phyloP scores from a whole-genome alignment of 2,113 vertebrate species.

The Microcebus ravelobensis region DNA sequence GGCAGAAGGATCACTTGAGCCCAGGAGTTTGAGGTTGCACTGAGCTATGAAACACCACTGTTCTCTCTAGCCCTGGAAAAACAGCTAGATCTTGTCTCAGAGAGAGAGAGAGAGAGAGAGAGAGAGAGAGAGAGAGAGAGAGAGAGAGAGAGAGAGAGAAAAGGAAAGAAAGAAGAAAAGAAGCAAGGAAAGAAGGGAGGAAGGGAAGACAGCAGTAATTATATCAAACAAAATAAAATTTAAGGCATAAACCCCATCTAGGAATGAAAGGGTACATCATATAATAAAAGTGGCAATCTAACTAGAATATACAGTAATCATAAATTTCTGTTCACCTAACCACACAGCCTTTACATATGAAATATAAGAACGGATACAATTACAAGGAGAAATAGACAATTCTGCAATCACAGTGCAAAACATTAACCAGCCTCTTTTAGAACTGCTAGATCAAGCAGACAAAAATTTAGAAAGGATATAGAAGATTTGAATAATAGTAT shows the following conservation, averaged over 20 bases:
- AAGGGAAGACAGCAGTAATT: neutral
- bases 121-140: too few species aligned
- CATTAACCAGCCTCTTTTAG: neutral
- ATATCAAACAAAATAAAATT: conserved; percentile 9
- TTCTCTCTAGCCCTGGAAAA: too few species aligned
- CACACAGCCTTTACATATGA: neutral
- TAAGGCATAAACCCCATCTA: neutral
- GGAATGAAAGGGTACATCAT: neutral
- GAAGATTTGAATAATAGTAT: neutral
- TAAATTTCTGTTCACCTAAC: neutral
- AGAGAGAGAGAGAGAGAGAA: too few species aligned
- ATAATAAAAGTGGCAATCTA: neutral
- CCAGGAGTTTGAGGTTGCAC: too few species aligned
- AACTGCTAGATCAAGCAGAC: neutral
- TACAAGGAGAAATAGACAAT: neutral
- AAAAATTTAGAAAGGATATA: neutral
- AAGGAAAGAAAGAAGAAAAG: too few species aligned
- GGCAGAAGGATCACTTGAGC: too few species aligned
- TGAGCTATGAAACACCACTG: too few species aligned
- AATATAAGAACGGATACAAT: neutral
- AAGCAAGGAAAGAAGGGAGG: too few species aligned
- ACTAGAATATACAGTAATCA: neutral
- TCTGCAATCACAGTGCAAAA: neutral
- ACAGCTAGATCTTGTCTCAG: too few species aligned
- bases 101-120: too few species aligned